These are phyloP conservation scores for Myotis davidii DNA, from an alignment of 2,113 vertebrate genomes.

Conservation along the genomic window DNA sequence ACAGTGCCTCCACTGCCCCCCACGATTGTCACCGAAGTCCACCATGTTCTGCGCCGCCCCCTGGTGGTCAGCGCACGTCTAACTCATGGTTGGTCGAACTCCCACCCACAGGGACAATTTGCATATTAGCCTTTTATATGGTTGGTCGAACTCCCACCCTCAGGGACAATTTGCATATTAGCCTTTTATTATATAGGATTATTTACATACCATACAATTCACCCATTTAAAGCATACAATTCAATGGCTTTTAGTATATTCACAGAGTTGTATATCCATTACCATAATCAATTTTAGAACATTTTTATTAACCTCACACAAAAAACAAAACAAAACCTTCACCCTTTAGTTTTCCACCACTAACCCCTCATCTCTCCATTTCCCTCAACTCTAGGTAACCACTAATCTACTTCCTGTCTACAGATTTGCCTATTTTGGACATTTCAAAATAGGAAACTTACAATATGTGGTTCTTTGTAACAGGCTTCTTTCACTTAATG, in stretches of 20 bases:
- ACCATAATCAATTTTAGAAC: neutral
- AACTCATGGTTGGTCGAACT: no score
- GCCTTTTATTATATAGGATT: neutral
- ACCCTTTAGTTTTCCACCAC: neutral
- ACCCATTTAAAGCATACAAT: neutral
- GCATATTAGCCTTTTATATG: no score
- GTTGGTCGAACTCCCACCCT: no score
- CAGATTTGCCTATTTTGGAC: constrained; percentile 19
- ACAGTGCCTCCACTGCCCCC: no score
- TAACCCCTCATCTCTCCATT: neutral
- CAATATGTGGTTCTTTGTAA: neutral
- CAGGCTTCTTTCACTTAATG: constrained; percentile 35
- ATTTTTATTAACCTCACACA: constrained; percentile 26
- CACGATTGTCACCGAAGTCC: no score
- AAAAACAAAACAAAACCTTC: neutral
- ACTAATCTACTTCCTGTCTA: neutral
- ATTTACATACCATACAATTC: neutral
- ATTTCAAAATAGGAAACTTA: neutral
- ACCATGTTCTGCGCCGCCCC: no score
- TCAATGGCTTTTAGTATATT: neutral
- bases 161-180: no score
- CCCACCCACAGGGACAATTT: no score
- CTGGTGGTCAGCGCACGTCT: no score
- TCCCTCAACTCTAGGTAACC: neutral
- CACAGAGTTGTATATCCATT: neutral